Evolutionary conservation across 2,797 vertebrate genomes (phyloP).

Genomic region (Taenioides sp.): DNA sequence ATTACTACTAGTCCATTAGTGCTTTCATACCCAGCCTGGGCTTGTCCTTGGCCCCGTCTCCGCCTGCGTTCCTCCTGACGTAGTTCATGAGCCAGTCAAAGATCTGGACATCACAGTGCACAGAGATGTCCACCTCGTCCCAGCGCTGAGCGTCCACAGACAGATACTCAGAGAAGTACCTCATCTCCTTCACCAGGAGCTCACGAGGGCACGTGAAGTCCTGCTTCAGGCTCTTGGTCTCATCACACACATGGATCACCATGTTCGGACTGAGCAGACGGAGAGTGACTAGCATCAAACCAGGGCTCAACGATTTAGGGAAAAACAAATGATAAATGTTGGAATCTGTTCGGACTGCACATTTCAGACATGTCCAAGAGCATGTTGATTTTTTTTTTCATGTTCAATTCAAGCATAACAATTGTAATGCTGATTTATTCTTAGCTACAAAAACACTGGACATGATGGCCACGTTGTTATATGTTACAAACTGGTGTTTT

Average conservation of each 20-base stretch:
- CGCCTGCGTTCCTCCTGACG: conserved; percentile 86
- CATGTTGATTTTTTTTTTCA: too few species aligned
- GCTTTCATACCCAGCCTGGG: conserved; percentile 85
- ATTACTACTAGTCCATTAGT: too few species aligned
- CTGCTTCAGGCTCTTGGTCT: conserved; percentile 96
- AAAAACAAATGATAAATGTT: neutral
- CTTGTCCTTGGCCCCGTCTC: conserved; percentile 80
- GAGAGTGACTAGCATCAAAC: neutral
- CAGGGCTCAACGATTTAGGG: neutral
- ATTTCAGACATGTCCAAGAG: too few species aligned
- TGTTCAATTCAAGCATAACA: too few species aligned
- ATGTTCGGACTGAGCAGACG: conserved; percentile 85
- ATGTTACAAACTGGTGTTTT: too few species aligned
- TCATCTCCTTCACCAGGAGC: conserved; percentile 96
- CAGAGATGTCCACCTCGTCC: conserved; percentile 98
- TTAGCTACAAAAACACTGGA: too few species aligned
- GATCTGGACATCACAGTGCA: conserved; percentile 97
- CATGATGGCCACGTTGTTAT: too few species aligned
- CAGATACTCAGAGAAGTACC: conserved; percentile 96
- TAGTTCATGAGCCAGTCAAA: conserved; percentile 99
- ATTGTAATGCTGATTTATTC: too few species aligned
- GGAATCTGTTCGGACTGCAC: too few species aligned
- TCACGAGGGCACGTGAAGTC: conserved; percentile 96
- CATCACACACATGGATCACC: conserved; percentile 98
- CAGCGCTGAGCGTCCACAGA: conserved; percentile 92